Base-by-base conservation (phyloP, 2,113 vertebrate genomes). In the Tamias sibiricus region DNA sequence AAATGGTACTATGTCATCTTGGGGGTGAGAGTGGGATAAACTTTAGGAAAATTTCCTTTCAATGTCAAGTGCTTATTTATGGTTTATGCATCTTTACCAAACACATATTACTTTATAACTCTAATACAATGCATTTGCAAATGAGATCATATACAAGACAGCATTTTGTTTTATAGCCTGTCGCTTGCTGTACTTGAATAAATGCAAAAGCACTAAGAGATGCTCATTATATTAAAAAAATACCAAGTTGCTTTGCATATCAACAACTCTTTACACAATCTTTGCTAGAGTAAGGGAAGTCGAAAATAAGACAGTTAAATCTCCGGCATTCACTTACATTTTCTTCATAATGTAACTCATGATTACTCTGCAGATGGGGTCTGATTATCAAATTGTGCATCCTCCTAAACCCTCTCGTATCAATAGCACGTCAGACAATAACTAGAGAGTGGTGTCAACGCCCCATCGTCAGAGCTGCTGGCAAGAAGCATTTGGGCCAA, bases 401-500 rank as follows among this genome's bases (percentile, higher is more conserved):
- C 96, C 64, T 96, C 42, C 85, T 77, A 91, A 95, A 89, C 81
- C 69, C 89, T 37, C 69, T 97, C 8, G 7, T 85, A 93, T 95
- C 97, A 93, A 94, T 88, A 89, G 88, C 96, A 81, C 28, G 10
- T 83, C 87, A 98, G 95, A 90, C 96, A 97, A 98, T 97, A 85
- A 96, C 64, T 97, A 92, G 83, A 49, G 40, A 87, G 76, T 96
- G 96, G 93, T 97, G 98, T 97, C 68, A 95, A 69, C 80, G 37
- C 79, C 72, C 98, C 88, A 14, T 96, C 98, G 89, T 98, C 98
- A 98, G 95, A 98, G 97, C 93, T 95, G 74, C 94, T 95, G 69
- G 92, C 97, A 97, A 96, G 97, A 97, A 98, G 96, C 95, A 95
- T 97, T 98, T 95, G 97, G 93, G 88, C 97, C 97, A 95, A 95